Evolutionary conservation across 2,888 invertebrate species (phyloP).

Genomic region (Balanococcus diminutus): DNA sequence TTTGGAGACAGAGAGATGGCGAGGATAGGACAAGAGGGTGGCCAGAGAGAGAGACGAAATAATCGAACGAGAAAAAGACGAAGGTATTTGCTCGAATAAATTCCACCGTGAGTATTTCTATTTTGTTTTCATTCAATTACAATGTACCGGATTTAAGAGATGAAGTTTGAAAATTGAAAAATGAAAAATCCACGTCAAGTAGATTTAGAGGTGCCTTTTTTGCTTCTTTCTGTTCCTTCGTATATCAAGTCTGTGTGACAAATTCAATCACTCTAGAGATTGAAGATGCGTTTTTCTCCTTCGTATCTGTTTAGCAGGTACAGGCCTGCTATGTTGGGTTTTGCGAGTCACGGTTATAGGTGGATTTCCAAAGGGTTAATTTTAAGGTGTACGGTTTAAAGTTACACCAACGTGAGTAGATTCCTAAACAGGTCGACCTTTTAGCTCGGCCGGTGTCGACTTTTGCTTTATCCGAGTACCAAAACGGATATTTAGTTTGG

Average conservation of each 20-base stretch:
- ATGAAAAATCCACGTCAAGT: slow-evolving; percentile 35
- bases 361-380: slow-evolving; percentile 7
- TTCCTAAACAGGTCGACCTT: slow-evolving; percentile 16
- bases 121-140: slow-evolving; percentile 50
- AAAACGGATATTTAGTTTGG: neutral
- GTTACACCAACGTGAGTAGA: neutral
- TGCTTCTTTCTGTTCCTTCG: neutral
- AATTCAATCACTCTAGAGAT: neutral
- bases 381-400: neutral
- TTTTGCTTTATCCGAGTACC: neutral
- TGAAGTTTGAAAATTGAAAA: slow-evolving; percentile 48
- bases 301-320: too few relatives aligned
- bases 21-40: neutral
- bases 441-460: neutral
- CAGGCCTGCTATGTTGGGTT: neutral
- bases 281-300: neutral
- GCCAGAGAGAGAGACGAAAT: neutral
- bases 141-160: slow-evolving; percentile 43
- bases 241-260: neutral
- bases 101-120: slow-evolving; percentile 40
- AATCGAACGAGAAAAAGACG: neutral
- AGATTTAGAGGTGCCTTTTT: slow-evolving; percentile 1
- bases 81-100: slow-evolving; percentile 28
- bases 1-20: neutral
- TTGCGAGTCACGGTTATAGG: neutral